phyloP scores from a whole-genome alignment of 2,797 vertebrate species.

The Pelochelys cantorii region DNA sequence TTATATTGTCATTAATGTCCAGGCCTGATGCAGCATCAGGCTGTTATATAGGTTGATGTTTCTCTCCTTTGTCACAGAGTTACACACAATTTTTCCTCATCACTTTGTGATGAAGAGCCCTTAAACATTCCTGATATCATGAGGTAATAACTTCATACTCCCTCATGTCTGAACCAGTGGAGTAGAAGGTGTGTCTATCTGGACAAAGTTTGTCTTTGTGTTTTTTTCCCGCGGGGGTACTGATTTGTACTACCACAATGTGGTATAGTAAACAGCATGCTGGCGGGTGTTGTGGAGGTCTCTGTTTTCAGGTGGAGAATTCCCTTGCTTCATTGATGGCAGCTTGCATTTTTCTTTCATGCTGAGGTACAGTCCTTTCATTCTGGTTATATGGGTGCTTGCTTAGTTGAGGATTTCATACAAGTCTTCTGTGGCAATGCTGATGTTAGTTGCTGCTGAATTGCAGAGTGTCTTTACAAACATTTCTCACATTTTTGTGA shows the following conservation, averaged over 20 bases:
- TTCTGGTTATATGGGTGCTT: rapidly evolving
- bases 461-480: background rate
- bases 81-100: background rate
- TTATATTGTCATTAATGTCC: background rate
- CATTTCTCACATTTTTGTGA: background rate
- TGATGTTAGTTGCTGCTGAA: background rate
- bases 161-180: background rate
- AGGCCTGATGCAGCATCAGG: background rate
- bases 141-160: background rate
- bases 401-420: rapidly evolving
- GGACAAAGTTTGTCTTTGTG: background rate
- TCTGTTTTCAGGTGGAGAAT: background rate
- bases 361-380: background rate
- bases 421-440: rapidly evolving
- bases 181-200: rapidly evolving
- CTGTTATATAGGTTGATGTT: rapidly evolving
- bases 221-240: background rate
- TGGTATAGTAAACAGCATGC: rapidly evolving
- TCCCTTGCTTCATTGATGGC: background rate
- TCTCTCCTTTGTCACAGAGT: background rate
- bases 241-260: rapidly evolving
- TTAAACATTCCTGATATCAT: background rate
- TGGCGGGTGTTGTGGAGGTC: background rate
- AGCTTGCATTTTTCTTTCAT: background rate
- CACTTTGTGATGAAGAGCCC: background rate